phyloP scores from a whole-genome alignment of 2,888 invertebrate genomes.

The Ypsolopha scabrella region DNA sequence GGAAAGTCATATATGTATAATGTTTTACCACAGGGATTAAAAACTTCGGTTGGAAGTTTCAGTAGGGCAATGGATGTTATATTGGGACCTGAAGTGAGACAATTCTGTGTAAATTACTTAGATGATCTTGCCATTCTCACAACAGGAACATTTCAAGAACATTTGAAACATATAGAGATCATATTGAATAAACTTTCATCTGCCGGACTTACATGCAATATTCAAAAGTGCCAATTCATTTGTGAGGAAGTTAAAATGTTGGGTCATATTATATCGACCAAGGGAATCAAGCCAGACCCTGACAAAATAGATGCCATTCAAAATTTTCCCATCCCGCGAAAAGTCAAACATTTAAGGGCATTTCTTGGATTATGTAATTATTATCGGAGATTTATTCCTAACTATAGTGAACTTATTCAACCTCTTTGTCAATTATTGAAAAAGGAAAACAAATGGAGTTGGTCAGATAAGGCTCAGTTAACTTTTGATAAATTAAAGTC shows the following conservation, averaged over 20 bases:
- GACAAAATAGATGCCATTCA: conserved; percentile 15
- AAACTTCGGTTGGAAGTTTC: too few species aligned
- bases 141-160: too few species aligned
- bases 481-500: conserved; percentile 8
- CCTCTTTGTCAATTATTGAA: conserved; percentile 10
- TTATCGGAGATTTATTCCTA: conserved; percentile 5
- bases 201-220: conserved; percentile 8
- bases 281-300: conserved; percentile 5
- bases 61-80: conserved; percentile 9
- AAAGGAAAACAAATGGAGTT: conserved; percentile 12
- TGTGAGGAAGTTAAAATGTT: conserved; percentile 7
- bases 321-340: conserved; percentile 17
- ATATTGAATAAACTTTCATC: conserved; percentile 3
- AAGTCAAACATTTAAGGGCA: conserved; percentile 17
- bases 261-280: conserved; percentile 7
- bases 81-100: conserved; percentile 7
- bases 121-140: too few species aligned
- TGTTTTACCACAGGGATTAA: too few species aligned
- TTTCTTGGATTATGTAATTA: conserved; percentile 8
- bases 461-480: conserved; percentile 1
- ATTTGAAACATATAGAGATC: conserved; percentile 6
- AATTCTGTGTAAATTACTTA: conserved; percentile 9
- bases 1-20: too few species aligned
- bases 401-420: conserved; percentile 3
- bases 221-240: conserved; percentile 8